A percentile compares a stretch with the other conserved stretches of the same genome.
These are phyloP conservation scores for Halocynthia aurantium DNA, from an alignment of 23 tunicate genomes.

Conservation along the genomic window DNA sequence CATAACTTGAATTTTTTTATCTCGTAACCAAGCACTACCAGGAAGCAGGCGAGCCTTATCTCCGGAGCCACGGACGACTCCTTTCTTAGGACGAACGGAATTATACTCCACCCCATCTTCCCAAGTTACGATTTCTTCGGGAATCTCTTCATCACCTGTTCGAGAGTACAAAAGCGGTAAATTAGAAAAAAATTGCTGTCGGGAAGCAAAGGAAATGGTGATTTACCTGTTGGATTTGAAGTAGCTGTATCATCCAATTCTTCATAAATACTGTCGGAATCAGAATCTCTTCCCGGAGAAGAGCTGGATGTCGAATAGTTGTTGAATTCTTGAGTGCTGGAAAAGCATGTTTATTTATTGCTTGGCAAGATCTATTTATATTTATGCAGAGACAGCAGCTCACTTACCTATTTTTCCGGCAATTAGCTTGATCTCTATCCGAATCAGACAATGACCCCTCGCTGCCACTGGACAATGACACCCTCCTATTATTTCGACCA, in stretches of 20 bases:
- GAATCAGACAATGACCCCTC: conserved; percentile 12
- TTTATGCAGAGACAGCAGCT: too few relatives aligned
- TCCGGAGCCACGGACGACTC: not conserved
- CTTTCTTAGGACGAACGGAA: not conserved
- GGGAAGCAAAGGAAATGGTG: too few relatives aligned
- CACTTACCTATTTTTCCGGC: too few relatives aligned
- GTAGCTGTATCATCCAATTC: too few relatives aligned
- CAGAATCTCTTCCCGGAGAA: too few relatives aligned
- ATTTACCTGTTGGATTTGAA: too few relatives aligned
- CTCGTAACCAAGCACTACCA: conserved; percentile 74
- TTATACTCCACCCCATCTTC: conserved; percentile 28
- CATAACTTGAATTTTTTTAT: conserved; percentile 58
- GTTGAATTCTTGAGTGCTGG: too few relatives aligned
- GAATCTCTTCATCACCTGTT: conserved; percentile 70
- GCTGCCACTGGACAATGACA: conserved; percentile 46
- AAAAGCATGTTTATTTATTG: too few relatives aligned
- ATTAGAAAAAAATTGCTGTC: not conserved
- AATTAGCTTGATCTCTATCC: not conserved
- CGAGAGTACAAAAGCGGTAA: not conserved
- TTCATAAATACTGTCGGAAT: too few relatives aligned
- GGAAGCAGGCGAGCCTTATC: conserved; percentile 40
- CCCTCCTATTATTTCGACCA: conserved; percentile 7
- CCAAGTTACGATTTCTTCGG: conserved; percentile 60
- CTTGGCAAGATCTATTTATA: too few relatives aligned
- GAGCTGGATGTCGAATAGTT: too few relatives aligned